Conservation (phyloP, 2,888 invertebrate genomes). For the Leptinotarsa juncta region DNA sequence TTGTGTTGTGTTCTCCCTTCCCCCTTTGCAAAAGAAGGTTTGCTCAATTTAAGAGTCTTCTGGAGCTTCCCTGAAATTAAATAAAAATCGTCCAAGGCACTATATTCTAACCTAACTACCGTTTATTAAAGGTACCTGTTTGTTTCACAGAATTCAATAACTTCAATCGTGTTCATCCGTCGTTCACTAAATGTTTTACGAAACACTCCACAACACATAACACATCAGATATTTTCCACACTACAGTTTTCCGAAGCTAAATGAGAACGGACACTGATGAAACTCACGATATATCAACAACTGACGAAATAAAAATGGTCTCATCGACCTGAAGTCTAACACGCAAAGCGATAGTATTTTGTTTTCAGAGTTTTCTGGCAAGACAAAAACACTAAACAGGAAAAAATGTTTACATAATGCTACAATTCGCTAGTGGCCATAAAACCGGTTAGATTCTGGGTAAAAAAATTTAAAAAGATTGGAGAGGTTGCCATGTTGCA, state of each 20-base stretch:
- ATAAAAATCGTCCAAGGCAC: too few relatives aligned
- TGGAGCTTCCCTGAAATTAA: neutral
- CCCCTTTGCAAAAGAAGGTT: too few relatives aligned
- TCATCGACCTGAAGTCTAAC: constrained; percentile 2
- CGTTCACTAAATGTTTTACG: neutral
- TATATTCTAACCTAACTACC: too few relatives aligned
- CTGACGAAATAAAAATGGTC: neutral
- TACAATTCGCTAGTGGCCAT: neutral
- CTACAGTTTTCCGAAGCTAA: neutral
- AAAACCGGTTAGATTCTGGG: neutral
- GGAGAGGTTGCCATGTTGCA: too few relatives aligned
- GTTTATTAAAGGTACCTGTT: too few relatives aligned
- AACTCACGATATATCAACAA: neutral
- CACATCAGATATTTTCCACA: neutral
- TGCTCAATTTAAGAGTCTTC: too few relatives aligned
- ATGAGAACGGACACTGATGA: neutral
- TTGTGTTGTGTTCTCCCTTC: too few relatives aligned
- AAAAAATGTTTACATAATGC: neutral
- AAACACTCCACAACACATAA: neutral
- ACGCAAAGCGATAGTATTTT: neutral
- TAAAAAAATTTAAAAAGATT: too few relatives aligned
- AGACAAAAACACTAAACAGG: neutral
- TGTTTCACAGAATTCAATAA: neutral
- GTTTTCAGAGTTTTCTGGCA: neutral
- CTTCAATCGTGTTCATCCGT: neutral